Evolutionary conservation across 1,140 invertebrate species (phyloP).

Genomic region (Bombus waltoni): DNA sequence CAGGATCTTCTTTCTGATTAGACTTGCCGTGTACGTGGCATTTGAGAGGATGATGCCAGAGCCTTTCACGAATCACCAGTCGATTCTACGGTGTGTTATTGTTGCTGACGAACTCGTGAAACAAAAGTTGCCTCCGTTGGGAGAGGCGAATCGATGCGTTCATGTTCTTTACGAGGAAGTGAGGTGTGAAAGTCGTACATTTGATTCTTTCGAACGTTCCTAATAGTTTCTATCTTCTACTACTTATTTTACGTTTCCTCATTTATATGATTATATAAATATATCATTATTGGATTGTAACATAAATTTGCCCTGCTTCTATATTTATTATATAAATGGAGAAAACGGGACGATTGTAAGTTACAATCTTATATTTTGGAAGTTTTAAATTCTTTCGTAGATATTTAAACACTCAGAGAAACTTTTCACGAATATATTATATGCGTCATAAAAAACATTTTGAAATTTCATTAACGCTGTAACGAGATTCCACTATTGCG

Average conservation of each 20-base stretch:
- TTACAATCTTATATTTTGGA: background rate
- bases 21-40: conserved; percentile 59
- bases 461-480: too few relatives aligned
- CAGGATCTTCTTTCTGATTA: conserved; percentile 60
- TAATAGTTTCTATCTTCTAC: background rate
- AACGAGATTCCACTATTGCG: too few relatives aligned
- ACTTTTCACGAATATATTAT: too few relatives aligned
- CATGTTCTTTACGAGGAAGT: background rate
- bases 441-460: too few relatives aligned
- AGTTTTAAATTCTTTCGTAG: background rate
- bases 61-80: conserved; percentile 67
- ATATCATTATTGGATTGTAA: background rate
- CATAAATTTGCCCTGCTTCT: too few relatives aligned
- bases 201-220: background rate
- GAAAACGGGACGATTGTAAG: background rate
- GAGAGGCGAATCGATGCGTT: conserved; percentile 33
- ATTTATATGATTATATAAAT: background rate
- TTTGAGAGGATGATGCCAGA: conserved; percentile 62
- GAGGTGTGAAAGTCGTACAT: background rate
- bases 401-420: too few relatives aligned
- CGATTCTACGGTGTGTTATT: conserved; percentile 59
- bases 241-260: background rate
- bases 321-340: background rate
- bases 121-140: conserved; percentile 37
- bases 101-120: conserved; percentile 17